Percentiles rank a stretch among this genome's conserved stretches.
Evolutionary conservation across 23 tunicate genomes (phyloP).

Genomic region (Trididemnum miniatum): DNA sequence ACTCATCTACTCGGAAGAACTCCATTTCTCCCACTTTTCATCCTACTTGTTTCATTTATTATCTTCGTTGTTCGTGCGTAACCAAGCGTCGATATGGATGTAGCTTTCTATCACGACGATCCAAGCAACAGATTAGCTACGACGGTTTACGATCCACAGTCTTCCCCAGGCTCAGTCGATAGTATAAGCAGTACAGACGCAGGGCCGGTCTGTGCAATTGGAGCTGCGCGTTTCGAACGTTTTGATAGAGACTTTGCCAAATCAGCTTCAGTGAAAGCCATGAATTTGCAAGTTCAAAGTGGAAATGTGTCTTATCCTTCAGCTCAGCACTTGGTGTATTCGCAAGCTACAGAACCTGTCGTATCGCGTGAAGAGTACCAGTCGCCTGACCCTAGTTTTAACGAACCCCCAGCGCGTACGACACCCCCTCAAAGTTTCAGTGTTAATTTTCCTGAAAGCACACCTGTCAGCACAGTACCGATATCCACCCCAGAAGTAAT

Average conservation of each 20-base stretch:
- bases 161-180: slow-evolving; percentile 92
- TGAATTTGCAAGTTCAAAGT: slow-evolving; percentile 42
- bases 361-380: background rate
- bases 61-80: no score
- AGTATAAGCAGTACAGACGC: slow-evolving; percentile 82
- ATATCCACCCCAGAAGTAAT: slow-evolving; percentile 12
- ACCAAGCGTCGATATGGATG: slow-evolving; percentile 69
- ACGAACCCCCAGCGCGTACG: background rate
- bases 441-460: background rate
- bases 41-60: no score
- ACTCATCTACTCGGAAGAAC: no score
- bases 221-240: slow-evolving; percentile 3
- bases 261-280: slow-evolving; percentile 41
- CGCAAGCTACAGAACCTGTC: background rate
- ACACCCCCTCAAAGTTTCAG: background rate
- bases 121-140: slow-evolving; percentile 38
- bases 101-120: slow-evolving; percentile 86
- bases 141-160: slow-evolving; percentile 71
- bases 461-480: background rate
- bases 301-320: background rate
- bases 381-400: background rate
- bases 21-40: no score
- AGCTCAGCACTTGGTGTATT: background rate
- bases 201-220: slow-evolving; percentile 62
- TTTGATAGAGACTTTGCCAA: slow-evolving; percentile 45